Evolutionary conservation across 2,797 vertebrate species (phyloP), one percentile per base, ranked within the genome.

Genomic region (Hapalemur alaotrensis): DNA sequence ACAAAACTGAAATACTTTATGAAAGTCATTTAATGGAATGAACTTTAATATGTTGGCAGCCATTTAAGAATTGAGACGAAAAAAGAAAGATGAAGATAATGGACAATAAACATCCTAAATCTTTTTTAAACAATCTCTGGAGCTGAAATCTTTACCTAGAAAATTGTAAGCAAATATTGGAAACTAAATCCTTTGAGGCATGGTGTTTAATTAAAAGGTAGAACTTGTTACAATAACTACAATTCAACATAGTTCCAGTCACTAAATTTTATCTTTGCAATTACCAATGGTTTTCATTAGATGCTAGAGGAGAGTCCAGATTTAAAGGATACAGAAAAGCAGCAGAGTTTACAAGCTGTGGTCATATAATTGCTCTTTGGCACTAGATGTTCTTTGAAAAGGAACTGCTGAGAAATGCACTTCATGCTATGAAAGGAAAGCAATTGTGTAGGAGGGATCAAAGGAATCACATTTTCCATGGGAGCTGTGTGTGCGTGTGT

Each of bases 201-300:
- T 50, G 54, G 23, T 7, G 91, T 88, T 95, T 57, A 52, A 61
- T 81, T 81, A 95, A 2, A 43, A 81, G 57, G 14, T 41, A 97
- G 15, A 9, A 28, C 82, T 93, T 96, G 20, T 92, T 89, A 97
- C 97, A 98, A 13, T 41, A 95, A 32, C 83, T 79, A 38, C 75
- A 94, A 75, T 82, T n/a, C 94, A 89, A 30, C 18, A 69, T 50
- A 5, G 30, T 79, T 96, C 23, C 20, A 91, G 14, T 59, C 85
- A 67, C 79, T 97, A 89, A 97, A 28, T 38, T 93, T 96, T 93
- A 94, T 25, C 57, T 69, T 80, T 86, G 15, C 4, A 54, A 86
- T 91, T 96, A 69, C 0, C 61, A n/a, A 7, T 38, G 61, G 73
- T 95, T 96, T 65, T 14, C 79, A 32, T 75, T 15, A 73, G 22